phyloP scores from a whole-genome alignment of 1,140 invertebrate species.

The Brachionus paranguensis region DNA sequence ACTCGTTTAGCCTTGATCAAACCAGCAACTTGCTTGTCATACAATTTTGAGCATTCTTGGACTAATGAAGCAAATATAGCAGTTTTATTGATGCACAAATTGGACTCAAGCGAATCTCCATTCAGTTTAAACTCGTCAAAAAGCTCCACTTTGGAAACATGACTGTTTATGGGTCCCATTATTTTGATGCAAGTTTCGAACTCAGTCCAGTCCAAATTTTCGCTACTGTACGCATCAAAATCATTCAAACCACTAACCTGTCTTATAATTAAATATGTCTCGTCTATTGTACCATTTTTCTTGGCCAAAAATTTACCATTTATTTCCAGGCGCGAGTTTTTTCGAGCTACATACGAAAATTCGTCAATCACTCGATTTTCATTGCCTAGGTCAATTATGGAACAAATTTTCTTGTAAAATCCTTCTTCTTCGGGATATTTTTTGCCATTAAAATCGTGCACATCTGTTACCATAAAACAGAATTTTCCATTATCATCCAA shows the following conservation, averaged over 20 bases:
- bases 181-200: conserved; percentile 36
- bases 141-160: neutral
- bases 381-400: conserved; percentile 5
- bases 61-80: conserved; percentile 2
- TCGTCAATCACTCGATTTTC: conserved; percentile 4
- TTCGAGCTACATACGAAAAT: neutral
- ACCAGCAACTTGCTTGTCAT: conserved; percentile 19
- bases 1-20: neutral
- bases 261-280: conserved; percentile 5
- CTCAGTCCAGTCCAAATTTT: conserved; percentile 19
- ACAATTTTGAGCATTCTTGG: conserved; percentile 28
- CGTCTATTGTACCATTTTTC: neutral
- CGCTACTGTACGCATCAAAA: conserved; percentile 10
- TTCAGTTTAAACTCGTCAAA: conserved; percentile 24
- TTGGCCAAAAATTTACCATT: neutral
- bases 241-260: conserved; percentile 25
- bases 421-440: neutral
- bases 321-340: conserved; percentile 12
- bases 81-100: neutral
- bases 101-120: neutral
- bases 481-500: conserved; percentile 20
- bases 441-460: conserved; percentile 35
- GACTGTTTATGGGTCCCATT: conserved; percentile 25
- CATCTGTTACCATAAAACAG: conserved; percentile 11
- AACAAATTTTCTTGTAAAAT: conserved; percentile 18